Evolutionary conservation across 2,888 invertebrate genomes (phyloP), one percentile per base, ranked within the genome.

Genomic region (Allygus modestus): DNA sequence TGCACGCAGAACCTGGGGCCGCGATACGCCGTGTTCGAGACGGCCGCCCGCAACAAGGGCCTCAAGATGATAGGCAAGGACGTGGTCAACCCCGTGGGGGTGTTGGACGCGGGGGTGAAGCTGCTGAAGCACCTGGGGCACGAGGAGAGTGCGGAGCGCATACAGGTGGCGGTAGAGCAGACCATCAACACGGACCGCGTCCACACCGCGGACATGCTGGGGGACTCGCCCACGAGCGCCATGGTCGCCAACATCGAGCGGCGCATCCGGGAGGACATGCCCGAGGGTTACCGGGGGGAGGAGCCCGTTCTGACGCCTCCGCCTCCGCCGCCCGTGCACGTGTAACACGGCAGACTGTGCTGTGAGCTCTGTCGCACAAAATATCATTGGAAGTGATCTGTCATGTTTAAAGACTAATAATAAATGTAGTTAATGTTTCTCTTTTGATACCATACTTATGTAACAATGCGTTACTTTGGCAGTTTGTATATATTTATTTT

Each of bases 1-100:
- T 75, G 37, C 28, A 31, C 51, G 23, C 17, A 26, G 20, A 83
- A 83, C 41, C n/a, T 58, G 17, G 75, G 83, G 0, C 26, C 37
- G 12, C 17, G 58, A 12, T 83, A 83, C 37, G 83, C 75, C 17
- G 75, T 83, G 58, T 83, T 83, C 28, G 75, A 83, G 31, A 33
- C 83, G 12, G 71, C 73, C 0, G 71, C 71, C 7, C 54, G 83
- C n/a, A 43, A 75, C 37, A 54, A 58, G 43, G 75, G 83, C 4
- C n/a, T 1, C 43, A 75, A 73, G 41, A 46, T 75, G n/a, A n/a
- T n/a, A 0, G 83, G 83, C 58, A 54, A 37, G 83, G 43, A 83
- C 51, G 23, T 58, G 1, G 37, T n/a, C 26, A 83, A 83, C 43
- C 83, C 83, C 58, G 75, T 61, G 15, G 31, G 75, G 26, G 28